phyloP scores from a whole-genome alignment of 1,140 invertebrate species.

The Drosophila biarmipes region DNA sequence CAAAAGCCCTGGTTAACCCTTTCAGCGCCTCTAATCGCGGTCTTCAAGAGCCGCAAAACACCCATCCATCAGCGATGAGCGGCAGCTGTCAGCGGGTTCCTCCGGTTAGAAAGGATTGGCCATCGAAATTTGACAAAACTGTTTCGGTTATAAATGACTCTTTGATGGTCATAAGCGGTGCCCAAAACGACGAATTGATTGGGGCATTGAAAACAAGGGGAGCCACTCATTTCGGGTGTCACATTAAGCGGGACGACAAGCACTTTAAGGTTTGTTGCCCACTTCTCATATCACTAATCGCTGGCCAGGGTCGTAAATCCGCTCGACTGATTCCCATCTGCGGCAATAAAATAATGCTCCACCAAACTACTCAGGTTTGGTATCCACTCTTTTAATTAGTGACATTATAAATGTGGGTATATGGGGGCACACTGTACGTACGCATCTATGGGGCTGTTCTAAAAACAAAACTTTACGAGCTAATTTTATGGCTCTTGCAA shows the following conservation, averaged over 20 bases:
- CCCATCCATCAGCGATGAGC: constrained; percentile 70
- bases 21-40: constrained; percentile 53
- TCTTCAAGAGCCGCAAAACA: constrained; percentile 21
- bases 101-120: constrained; percentile 54
- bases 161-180: constrained; percentile 49
- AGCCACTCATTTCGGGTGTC: constrained; percentile 21
- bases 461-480: constrained; percentile 65
- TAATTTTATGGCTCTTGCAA: constrained; percentile 63
- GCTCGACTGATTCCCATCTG: constrained; percentile 31
- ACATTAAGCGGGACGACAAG: constrained; percentile 26
- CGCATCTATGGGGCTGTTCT: constrained; percentile 3
- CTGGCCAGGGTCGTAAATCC: constrained; percentile 29
- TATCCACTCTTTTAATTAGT: constrained; percentile 68
- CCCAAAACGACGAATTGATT: constrained; percentile 40
- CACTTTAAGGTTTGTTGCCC: constrained; percentile 11
- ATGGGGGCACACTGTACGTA: background rate
- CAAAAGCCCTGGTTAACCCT: constrained; percentile 31
- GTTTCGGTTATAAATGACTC: constrained; percentile 50
- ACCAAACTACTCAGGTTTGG: constrained; percentile 40
- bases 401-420: constrained; percentile 49
- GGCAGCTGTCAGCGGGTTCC: constrained; percentile 61
- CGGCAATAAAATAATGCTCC: constrained; percentile 36
- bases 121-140: constrained; percentile 62
- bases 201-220: constrained; percentile 6
- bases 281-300: constrained; percentile 35